Percentiles rank a stretch among this genome's conserved stretches.
phyloP scores from a whole-genome alignment of 2,888 invertebrate species.

The Mimas tiliae region DNA sequence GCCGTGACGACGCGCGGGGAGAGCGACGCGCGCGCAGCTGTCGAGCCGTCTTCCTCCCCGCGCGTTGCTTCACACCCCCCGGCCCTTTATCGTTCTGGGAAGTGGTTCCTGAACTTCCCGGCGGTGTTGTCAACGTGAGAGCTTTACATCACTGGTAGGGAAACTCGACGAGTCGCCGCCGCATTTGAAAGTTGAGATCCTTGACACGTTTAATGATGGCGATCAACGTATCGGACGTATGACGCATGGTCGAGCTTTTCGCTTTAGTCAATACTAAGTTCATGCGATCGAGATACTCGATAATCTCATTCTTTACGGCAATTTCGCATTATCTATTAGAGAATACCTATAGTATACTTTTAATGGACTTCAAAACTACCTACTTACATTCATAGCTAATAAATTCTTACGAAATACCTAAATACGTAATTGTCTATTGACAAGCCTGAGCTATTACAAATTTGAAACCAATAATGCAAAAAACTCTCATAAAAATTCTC shows the following conservation, averaged over 20 bases:
- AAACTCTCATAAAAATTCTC: no score
- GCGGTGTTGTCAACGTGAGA: slow-evolving; percentile 65
- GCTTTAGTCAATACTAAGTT: slow-evolving; percentile 50
- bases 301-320: slow-evolving; percentile 1
- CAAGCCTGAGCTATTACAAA: no score
- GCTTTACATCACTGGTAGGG: slow-evolving; percentile 55
- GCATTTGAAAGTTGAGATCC: slow-evolving; percentile 74
- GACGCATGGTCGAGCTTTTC: slow-evolving; percentile 66
- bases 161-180: slow-evolving; percentile 40
- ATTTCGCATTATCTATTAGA: not conserved
- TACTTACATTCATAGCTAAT: no score
- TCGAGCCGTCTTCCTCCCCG: slow-evolving; percentile 66
- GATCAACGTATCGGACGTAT: slow-evolving; percentile 55
- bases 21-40: slow-evolving; percentile 79
- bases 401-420: no score
- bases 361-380: not conserved
- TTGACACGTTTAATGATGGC: slow-evolving; percentile 61
- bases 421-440: no score
- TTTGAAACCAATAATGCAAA: no score
- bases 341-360: not conserved
- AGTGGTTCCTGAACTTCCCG: slow-evolving; percentile 84
- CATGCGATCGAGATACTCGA: slow-evolving; percentile 38
- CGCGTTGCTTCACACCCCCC: slow-evolving; percentile 51
- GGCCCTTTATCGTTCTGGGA: slow-evolving; percentile 84
- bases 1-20: slow-evolving; percentile 61